Evolutionary conservation across 2,888 invertebrate genomes (phyloP), one percentile per base, ranked within the genome.

Genomic region (Drosophila maculinotata): DNA sequence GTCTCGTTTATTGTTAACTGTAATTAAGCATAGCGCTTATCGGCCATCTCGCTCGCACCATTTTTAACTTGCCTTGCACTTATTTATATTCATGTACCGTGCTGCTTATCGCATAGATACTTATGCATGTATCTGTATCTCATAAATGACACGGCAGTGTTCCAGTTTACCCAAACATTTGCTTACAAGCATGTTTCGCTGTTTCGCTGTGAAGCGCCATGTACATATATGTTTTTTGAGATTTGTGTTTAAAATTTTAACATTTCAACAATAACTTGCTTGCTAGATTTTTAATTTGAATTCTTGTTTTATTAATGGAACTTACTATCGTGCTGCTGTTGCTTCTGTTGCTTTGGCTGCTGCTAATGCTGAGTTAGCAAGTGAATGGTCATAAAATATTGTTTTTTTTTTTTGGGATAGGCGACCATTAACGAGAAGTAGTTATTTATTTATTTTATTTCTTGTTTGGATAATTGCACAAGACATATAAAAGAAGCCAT

Each of bases 111-210:
- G 28, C 44, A 35, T 17, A 71, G 62, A 65, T 44, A 47, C 47
- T n/a, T 36, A 4, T 53, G 35, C 25, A n/a, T 26, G 30, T 56
- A 38, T 41, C 33, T 52, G 9, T 70, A 56, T 57, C 59, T 54
- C 25, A 31, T 15, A 65, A 68, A 57, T 67, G 85, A 62, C 72
- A 76, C 63, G 66, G 6, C 59, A 65, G 23, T 62, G 88, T 66
- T 86, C 80, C 69, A 88, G 48, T 82, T 81, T 44, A 45, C 42
- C 45, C 76, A 86, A 79, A 82, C 88, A 81, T 83, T 88, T 83
- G 81, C 88, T 81, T 81, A 81, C 80, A 81, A 81, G 83, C 80
- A 88, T 81, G 81, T 81, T 88, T 88, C 53, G 87, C 62, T 85
- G 86, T 81, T 69, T 64, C 51, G 59, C 35, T 62, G 44, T 20